phyloP scores from a whole-genome alignment of 2,888 invertebrate species.

The Mythimna vitellina region DNA sequence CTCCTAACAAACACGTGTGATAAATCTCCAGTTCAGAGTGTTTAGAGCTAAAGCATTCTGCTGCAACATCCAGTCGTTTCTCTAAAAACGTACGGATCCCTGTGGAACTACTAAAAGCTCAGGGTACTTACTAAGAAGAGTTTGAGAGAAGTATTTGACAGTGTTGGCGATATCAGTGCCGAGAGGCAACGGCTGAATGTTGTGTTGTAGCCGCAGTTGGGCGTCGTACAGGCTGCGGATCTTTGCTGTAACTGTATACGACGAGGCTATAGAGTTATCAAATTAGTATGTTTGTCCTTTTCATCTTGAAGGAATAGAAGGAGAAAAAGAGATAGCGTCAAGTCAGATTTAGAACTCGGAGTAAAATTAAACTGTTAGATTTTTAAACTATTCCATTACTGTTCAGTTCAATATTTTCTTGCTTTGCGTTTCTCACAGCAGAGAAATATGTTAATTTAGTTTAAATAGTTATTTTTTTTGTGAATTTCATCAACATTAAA shows the following conservation, averaged over 20 bases:
- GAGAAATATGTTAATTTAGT: too few species aligned
- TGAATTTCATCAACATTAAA: too few species aligned
- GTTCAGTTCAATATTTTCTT: slow-evolving; percentile 8
- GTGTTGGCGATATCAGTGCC: slow-evolving; percentile 99
- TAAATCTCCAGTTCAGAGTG: too few species aligned
- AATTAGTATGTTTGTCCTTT: slow-evolving; percentile 25
- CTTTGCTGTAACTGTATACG: slow-evolving; percentile 97
- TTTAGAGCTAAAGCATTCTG: too few species aligned
- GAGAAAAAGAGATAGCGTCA: background rate
- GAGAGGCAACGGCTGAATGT: slow-evolving; percentile 97
- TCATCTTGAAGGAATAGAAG: slow-evolving; percentile 10
- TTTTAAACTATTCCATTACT: slow-evolving; percentile 41
- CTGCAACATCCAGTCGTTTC: background rate
- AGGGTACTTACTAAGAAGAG: slow-evolving; percentile 96
- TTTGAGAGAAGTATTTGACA: slow-evolving; percentile 99
- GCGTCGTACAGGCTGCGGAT: slow-evolving; percentile 99
- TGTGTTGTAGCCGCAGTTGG: slow-evolving; percentile 97
- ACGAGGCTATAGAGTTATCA: slow-evolving; percentile 23
- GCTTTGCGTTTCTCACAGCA: too few species aligned
- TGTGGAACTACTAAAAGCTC: background rate
- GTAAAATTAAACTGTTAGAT: background rate
- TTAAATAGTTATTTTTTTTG: too few species aligned
- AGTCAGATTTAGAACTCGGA: background rate
- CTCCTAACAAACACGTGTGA: background rate
- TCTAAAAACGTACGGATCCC: background rate